Base-by-base conservation (phyloP, 2,797 vertebrate species). In the Hapalemur alaotrensis region DNA sequence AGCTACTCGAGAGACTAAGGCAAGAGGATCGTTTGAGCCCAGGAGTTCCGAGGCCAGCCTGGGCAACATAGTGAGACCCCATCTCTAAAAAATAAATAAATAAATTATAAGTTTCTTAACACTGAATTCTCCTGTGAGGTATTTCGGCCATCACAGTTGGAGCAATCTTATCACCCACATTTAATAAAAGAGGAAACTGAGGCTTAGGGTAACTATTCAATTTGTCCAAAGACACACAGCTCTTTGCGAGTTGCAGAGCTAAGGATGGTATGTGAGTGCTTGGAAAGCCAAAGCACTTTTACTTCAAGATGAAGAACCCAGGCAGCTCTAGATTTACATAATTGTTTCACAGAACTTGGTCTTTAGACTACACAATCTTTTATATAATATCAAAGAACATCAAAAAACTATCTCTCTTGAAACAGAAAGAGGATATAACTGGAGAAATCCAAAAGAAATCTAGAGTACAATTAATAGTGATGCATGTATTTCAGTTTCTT, bases 341-440 rank as follows among this genome's bases (percentile, higher is more conserved):
- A 72, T 91, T 89, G 28, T 85, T 3, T 80, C 23, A 22, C 22
- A 85, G 61, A 93, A 7, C 38, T 96, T 90, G 61, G 25, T 95
- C 18, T 87, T 92, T 93, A 69, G 65, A 93, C 52, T 35, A 73
- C 32, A n/a, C 11, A 54, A 38, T 82, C 28, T 89, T 95, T 95
- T 67, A 83, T 61, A 57, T 15, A 78, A 20, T 69, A 32, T 80
- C n/a, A 38, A 83, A 87, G 63, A 85, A 73, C 6, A 43, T 83
- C 10, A 48, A 67, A 92, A 87, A 76, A 10, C 28, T 54, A 7
- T 48, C 63, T 90, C 23, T 63, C 70, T 90, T 92, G 43, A 22
- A 43, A 92, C 8, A 96, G 57, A 88, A 87, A 93, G 41, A 92
- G 38, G 30, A 28, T 28, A 61, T 61, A 80, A 72, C 23, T 72